Evolutionary conservation across 2,888 invertebrate species (phyloP), one percentile per base, ranked within the genome.

Genomic region (Agrotis exclamationis): DNA sequence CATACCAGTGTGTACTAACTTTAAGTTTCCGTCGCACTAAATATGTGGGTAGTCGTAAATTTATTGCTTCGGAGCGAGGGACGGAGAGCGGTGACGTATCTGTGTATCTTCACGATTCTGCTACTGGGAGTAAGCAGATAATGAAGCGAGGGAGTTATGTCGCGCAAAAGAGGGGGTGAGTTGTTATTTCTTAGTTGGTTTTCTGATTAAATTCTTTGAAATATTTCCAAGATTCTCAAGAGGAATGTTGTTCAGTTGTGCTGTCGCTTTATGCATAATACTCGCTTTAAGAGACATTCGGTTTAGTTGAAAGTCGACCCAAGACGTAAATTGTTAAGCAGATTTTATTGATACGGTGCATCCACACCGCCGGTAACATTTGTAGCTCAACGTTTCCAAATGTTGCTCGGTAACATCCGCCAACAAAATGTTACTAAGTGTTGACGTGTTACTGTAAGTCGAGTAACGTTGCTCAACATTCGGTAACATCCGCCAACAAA

Each of bases 21-120:
- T 72, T 50, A 57, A 66, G 57, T 78, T 62, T 13, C 2, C 39
- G n/a, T 20, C 39, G 60, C 24, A 54, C 51, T 78, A 47, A 16
- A 9, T 59, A 39, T 67, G 79, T 13, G 24, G 44, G 66, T 62
- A 67, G 60, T 66, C n/a, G 50, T 33, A 66, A 66, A 79, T 76
- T 76, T 73, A 76, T 73, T 76, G 62, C 79, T 39, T 39, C 9
- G 9, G 39, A 58, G 57, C 18, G 28, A 14, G 58, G 50, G 58
- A 24, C 57, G 67, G 48, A 50, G 39, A 58, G 67, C n/a, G 11
- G 59, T 67, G 53, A 73, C 58, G 22, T 56, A 59, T 71, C 22
- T 54, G 64, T 73, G 56, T 79, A 22, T 73, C 45, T 67, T 78
- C 62, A 54, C 66, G 48, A 72, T 33, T 20, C 1, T 16, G n/a